These are phyloP conservation scores for Mirounga angustirostris DNA, from an alignment of 2,113 vertebrate species.

Conservation along the genomic window DNA sequence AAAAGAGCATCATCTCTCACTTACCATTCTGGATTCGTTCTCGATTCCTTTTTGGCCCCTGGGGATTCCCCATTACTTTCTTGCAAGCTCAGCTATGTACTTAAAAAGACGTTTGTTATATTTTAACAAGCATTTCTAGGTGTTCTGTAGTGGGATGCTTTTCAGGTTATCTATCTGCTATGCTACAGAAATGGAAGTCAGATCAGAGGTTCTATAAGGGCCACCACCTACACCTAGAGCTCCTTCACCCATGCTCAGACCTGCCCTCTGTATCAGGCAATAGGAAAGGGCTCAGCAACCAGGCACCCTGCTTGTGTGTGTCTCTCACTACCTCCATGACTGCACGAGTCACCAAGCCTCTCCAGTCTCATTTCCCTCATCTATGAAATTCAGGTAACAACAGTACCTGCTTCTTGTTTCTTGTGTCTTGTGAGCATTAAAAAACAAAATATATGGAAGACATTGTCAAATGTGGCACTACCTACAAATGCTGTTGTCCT, in stretches of 20 bases:
- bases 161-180: background rate
- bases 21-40: constrained; percentile 21
- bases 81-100: background rate
- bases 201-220: background rate
- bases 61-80: background rate
- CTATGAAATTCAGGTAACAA: background rate
- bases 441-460: background rate
- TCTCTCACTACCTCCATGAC: background rate
- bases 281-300: background rate
- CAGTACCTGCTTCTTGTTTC: background rate
- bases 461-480: background rate
- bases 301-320: background rate
- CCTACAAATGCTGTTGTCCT: background rate
- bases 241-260: rapidly evolving
- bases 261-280: background rate
- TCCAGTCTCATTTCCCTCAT: background rate
- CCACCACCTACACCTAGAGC: background rate
- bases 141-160: background rate
- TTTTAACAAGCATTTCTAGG: background rate
- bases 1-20: background rate
- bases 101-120: background rate
- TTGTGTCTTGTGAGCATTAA: background rate
- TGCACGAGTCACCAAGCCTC: background rate
- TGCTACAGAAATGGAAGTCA: background rate
- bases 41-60: background rate